A percentile compares a stretch with the other conserved stretches of the same genome.
These are phyloP conservation scores for Tribolium madens DNA, from an alignment of 1,140 invertebrate genomes.

Conservation along the genomic window DNA sequence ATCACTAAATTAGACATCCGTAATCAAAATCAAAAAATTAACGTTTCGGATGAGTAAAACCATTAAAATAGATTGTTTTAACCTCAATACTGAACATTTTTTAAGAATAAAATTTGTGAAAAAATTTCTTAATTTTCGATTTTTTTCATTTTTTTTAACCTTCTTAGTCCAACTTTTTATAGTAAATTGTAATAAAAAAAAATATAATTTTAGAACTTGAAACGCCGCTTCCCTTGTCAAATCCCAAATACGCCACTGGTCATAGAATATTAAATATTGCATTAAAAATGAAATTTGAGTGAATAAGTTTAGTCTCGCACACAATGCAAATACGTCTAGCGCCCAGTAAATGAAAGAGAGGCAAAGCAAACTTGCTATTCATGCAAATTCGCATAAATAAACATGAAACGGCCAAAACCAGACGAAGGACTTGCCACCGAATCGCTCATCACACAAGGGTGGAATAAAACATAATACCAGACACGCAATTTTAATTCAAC, in stretches of 20 bases:
- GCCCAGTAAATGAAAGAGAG: slow-evolving; percentile 19
- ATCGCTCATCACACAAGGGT: slow-evolving; percentile 24
- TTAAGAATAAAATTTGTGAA: too few species aligned
- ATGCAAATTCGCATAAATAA: slow-evolving; percentile 37
- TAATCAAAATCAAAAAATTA: too few species aligned
- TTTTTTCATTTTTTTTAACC: too few species aligned
- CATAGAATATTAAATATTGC: neutral
- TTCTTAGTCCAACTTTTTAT: too few species aligned
- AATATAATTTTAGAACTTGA: too few species aligned
- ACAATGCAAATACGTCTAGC: neutral
- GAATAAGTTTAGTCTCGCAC: neutral
- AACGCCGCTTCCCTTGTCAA: too few species aligned
- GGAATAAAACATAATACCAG: slow-evolving; percentile 20
- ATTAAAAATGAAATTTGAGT: neutral
- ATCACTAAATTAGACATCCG: too few species aligned
- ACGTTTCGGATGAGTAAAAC: too few species aligned
- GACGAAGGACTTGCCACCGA: neutral
- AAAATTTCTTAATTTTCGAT: too few species aligned
- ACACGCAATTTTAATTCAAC: slow-evolving; percentile 14
- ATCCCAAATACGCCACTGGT: neutral
- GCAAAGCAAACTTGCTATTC: slow-evolving; percentile 28
- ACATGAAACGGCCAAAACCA: slow-evolving; percentile 38
- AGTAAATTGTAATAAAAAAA: too few species aligned
- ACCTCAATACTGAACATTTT: too few species aligned
- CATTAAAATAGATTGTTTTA: too few species aligned